Evolutionary conservation across 2,797 vertebrate genomes (phyloP), one percentile per base, ranked within the genome.

Genomic region (Silurus lanzhouensis): DNA sequence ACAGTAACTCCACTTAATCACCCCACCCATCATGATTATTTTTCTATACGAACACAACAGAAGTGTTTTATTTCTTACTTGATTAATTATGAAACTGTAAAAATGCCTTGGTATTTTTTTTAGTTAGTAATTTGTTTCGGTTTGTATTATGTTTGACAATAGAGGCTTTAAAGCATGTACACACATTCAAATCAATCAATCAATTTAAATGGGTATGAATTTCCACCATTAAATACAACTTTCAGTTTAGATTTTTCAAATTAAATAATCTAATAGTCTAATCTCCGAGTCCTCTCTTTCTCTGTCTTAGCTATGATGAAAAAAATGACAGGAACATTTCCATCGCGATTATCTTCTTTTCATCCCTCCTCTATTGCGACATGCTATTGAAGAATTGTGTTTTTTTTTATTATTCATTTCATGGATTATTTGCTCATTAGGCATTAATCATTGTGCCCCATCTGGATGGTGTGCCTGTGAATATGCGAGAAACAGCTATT

Each of bases 381-480:
- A 92, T 95, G 94, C 94, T 94, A 94, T 96, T 94, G 95, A 94
- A 95, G 94, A 94, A 97, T 96, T 93, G 95, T 96, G 96, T 96
- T 96, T 20, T 82, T 78, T 96, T 96, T 96, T 68, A 61, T 82
- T 96, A 97, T 97, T 97, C 96, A 97, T 97, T 97, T 96, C 97
- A 97, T 93, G 91, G 96, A 96, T 98, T 97, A 98, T 98, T 98
- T 98, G 96, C 96, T 97, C 96, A 96, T 98, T 98, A 97, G 95
- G 94, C 96, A 98, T 98, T 97, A 98, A 98, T 99, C 97, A 97
- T 93, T 92, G 95, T 92, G 95, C 94, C 89, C 92, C 92, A 94
- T 95, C 95, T 87, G 91, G 93, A 95, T 93, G 93, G 88, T 90
- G 94, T 94, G 93, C 93, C 93, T 94, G 95, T 95, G 96, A 95